Evolutionary conservation across 2,888 invertebrate species (phyloP).

Genomic region (Salpingus planirostris): DNA sequence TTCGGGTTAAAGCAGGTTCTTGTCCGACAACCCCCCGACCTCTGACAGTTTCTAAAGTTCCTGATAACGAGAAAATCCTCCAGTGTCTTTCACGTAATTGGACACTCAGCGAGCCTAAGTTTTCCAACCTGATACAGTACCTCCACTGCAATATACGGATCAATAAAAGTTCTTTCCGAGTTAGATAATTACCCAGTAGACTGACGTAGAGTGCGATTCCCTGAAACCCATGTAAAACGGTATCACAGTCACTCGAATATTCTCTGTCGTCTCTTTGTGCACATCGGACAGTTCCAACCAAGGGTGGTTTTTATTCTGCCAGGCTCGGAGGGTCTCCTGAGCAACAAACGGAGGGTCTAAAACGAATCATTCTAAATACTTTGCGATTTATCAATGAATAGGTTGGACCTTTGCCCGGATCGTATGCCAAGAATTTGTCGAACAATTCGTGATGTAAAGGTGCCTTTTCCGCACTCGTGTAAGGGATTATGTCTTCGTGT

Average conservation of each 20-base stretch:
- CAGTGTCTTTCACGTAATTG: slow-evolving; percentile 95
- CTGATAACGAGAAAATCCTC: slow-evolving; percentile 92
- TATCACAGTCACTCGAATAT: slow-evolving; percentile 92
- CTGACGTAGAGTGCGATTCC: slow-evolving; percentile 82
- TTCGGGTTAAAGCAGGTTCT: slow-evolving; percentile 84
- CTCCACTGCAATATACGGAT: slow-evolving; percentile 78
- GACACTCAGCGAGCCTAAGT: slow-evolving; percentile 79
- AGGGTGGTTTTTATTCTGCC: slow-evolving; percentile 97
- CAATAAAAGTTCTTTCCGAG: no score
- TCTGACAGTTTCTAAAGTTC: slow-evolving; percentile 87
- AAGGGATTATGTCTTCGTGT: slow-evolving; percentile 95
- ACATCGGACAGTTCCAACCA: slow-evolving; percentile 96
- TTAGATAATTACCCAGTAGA: slow-evolving; percentile 87
- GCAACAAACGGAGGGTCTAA: slow-evolving; percentile 78
- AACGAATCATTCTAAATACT: no score
- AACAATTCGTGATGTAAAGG: slow-evolving; percentile 94
- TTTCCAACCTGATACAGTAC: slow-evolving; percentile 94
- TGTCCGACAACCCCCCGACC: slow-evolving; percentile 97
- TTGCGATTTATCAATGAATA: not conserved
- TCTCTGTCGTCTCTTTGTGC: slow-evolving; percentile 94
- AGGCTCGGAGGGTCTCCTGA: slow-evolving; percentile 83
- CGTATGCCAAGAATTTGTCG: slow-evolving; percentile 83
- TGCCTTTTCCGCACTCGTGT: slow-evolving; percentile 76
- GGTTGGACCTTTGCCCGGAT: slow-evolving; percentile 60
- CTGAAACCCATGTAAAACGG: slow-evolving; percentile 97